Percentiles rank a stretch among this genome's conserved stretches.
Evolutionary conservation across 2,888 invertebrate genomes (phyloP).

Genomic region (Sarcophaga caerulescens): DNA sequence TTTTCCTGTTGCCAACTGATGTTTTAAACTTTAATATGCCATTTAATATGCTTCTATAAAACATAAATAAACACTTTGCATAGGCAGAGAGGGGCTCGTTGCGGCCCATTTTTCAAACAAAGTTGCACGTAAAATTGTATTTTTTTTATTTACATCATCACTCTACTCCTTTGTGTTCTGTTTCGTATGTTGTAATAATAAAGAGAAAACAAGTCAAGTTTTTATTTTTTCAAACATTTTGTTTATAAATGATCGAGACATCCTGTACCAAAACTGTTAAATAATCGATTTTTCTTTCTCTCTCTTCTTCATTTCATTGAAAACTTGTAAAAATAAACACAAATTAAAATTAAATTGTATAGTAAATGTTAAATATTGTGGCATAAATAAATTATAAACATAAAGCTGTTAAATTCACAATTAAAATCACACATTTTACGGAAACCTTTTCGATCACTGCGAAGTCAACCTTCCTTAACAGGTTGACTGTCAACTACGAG

Average conservation of each 20-base stretch:
- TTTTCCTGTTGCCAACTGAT: conserved; percentile 34
- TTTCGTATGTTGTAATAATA: not conserved
- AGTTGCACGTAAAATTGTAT: conserved; percentile 28
- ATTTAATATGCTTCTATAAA: conserved; percentile 35
- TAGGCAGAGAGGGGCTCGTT: not conserved
- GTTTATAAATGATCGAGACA: conserved; percentile 44
- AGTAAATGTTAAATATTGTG: too few relatives aligned
- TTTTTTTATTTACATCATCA: not conserved
- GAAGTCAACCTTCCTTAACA: too few relatives aligned
- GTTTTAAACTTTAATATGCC: conserved; percentile 9
- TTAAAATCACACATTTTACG: too few relatives aligned
- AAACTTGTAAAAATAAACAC: not conserved
- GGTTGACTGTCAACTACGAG: too few relatives aligned
- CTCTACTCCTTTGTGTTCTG: too few relatives aligned
- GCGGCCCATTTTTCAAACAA: conserved; percentile 19
- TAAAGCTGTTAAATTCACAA: too few relatives aligned
- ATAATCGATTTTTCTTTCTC: conserved; percentile 9
- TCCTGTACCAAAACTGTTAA: conserved; percentile 31
- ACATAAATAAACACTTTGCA: conserved; percentile 38
- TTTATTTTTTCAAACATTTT: conserved; percentile 35
- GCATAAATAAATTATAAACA: not conserved
- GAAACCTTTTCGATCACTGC: too few relatives aligned
- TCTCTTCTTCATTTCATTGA: not conserved
- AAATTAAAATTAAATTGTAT: not conserved
- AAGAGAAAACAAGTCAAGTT: not conserved